Conservation (phyloP, 2,888 invertebrate genomes). For the Limenitis camilla region DNA sequence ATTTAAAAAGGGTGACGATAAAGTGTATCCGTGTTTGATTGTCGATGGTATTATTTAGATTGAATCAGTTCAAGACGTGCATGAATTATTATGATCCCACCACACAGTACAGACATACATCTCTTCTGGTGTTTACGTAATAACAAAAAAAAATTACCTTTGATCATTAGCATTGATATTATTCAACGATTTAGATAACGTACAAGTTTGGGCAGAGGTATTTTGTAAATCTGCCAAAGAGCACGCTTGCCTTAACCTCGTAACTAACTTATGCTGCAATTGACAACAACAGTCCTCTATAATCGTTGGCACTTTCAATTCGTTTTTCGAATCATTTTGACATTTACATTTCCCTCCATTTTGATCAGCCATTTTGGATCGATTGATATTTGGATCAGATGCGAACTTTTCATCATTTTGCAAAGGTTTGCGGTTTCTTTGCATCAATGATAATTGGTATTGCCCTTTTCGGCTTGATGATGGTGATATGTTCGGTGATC, state of each 20-base stretch:
- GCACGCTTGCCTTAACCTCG: constrained; percentile 50
- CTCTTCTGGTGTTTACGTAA: constrained; percentile 25
- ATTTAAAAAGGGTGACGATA: too few relatives aligned
- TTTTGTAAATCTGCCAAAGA: constrained; percentile 55
- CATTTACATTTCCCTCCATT: constrained; percentile 8
- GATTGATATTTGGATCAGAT: constrained; percentile 58
- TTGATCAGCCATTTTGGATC: constrained; percentile 30
- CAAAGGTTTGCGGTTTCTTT: constrained; percentile 41
- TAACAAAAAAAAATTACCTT: constrained; percentile 30
- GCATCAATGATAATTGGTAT: constrained; percentile 60
- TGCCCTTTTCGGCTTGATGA: constrained; percentile 45
- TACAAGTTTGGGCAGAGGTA: constrained; percentile 31
- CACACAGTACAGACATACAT: neutral
- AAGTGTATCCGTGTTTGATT: too few relatives aligned
- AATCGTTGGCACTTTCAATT: constrained; percentile 13
- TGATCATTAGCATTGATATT: constrained; percentile 36
- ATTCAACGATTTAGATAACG: constrained; percentile 46
- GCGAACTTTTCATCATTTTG: constrained; percentile 48
- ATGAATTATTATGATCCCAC: too few relatives aligned
- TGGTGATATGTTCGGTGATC: constrained; percentile 52
- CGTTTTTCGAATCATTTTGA: constrained; percentile 25
- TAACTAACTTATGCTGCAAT: constrained; percentile 51
- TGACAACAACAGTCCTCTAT: constrained; percentile 29
- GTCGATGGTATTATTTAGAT: too few relatives aligned
- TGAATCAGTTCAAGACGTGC: too few relatives aligned